Conservation (phyloP, 2,113 vertebrate genomes). For the Electrona antarctica region DNA sequence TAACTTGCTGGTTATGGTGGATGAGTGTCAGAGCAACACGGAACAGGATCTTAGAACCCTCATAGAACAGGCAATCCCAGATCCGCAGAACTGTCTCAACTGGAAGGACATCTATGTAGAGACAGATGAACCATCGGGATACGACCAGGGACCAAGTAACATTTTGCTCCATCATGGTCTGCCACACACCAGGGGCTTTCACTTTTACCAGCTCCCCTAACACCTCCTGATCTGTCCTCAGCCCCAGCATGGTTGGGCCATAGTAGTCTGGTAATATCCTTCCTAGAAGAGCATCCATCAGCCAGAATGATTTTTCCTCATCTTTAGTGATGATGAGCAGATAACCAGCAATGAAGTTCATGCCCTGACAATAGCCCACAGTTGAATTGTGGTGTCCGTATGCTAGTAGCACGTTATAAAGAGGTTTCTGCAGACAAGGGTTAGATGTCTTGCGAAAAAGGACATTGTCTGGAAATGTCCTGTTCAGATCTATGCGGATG, state of each 20-base stretch:
- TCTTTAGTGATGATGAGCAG: constrained; percentile 91
- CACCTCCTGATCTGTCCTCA: constrained; percentile 94
- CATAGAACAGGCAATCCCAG: constrained; percentile 97
- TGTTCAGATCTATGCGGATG: constrained; percentile 90
- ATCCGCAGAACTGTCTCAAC: constrained; percentile 96
- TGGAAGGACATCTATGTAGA: constrained; percentile 92
- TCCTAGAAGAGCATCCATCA: constrained; percentile 90
- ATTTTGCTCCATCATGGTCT: constrained; percentile 85
- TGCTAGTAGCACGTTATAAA: constrained; percentile 90
- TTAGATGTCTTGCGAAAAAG: constrained; percentile 84
- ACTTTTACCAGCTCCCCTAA: constrained; percentile 89
- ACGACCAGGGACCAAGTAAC: constrained; percentile 93
- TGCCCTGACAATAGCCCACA: constrained; percentile 97
- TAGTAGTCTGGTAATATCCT: constrained; percentile 97
- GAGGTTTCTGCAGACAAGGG: constrained; percentile 84
- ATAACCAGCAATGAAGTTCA: constrained; percentile 96
- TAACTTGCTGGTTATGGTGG: constrained; percentile 86
- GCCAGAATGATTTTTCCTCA: constrained; percentile 96
- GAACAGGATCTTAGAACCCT: constrained; percentile 97
- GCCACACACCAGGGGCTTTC: constrained; percentile 87
- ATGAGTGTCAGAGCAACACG: constrained; percentile 94
- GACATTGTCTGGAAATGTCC: constrained; percentile 97
- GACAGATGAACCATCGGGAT: constrained; percentile 96
- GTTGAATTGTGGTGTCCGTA: constrained; percentile 88
- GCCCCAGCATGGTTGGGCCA: constrained; percentile 89